Percentiles rank a stretch among this genome's conserved stretches.
phyloP scores from a whole-genome alignment of 92 coral and sea anemone species.

The Heliopora coerulea region DNA sequence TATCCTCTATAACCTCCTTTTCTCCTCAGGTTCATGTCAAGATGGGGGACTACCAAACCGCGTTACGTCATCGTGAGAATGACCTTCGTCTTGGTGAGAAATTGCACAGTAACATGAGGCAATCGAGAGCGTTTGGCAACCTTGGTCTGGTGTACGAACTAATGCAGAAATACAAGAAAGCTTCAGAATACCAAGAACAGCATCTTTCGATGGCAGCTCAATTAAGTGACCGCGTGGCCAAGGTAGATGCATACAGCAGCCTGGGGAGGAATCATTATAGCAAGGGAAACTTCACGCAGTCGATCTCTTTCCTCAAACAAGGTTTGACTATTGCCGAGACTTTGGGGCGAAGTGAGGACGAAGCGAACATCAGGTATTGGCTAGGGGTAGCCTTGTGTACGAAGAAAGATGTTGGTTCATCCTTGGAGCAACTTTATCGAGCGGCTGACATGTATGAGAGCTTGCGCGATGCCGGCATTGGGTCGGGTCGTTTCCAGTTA shows the following conservation, averaged over 20 bases:
- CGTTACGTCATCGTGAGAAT: constrained; percentile 79
- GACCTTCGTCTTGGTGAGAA: constrained; percentile 78
- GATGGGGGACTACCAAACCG: constrained; percentile 90
- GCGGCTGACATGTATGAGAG: constrained; percentile 86
- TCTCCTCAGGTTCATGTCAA: constrained; percentile 65
- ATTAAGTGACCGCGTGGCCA: constrained; percentile 74
- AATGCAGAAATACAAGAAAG: constrained; percentile 76
- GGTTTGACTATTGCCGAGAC: constrained; percentile 81
- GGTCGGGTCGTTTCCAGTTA: constrained; percentile 77
- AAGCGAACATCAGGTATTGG: constrained; percentile 79
- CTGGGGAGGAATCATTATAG: constrained; percentile 87
- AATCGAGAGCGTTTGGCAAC: constrained; percentile 78
- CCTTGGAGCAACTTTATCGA: constrained; percentile 75
- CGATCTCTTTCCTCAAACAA: constrained; percentile 81
- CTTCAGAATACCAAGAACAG: constrained; percentile 85
- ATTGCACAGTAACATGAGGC: constrained; percentile 61
- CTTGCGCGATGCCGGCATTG: constrained; percentile 79
- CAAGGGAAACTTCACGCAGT: constrained; percentile 73
- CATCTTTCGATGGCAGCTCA: constrained; percentile 81
- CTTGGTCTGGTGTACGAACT: constrained; percentile 83
- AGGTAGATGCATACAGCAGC: constrained; percentile 79
- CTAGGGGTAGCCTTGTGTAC: constrained; percentile 84
- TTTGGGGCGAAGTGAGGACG: constrained; percentile 82
- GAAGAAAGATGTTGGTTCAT: constrained; percentile 66
- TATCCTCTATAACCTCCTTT: not conserved